Base-by-base conservation (phyloP, 92 coral and sea anemone species). In the Plumapathes pennacea region DNA sequence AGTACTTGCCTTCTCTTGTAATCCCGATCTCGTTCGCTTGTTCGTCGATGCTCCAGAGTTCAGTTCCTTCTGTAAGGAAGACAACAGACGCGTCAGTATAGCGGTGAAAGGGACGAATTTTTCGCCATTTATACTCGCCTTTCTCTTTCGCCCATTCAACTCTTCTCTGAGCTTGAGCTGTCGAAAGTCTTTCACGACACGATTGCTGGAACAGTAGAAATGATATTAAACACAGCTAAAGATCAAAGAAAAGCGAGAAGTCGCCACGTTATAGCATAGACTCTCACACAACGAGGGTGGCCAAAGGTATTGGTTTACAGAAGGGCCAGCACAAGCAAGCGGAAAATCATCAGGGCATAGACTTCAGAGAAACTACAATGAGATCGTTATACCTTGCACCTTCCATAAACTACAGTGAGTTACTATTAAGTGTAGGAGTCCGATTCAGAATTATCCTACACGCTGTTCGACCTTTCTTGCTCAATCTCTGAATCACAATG, bases 71-170 rank as follows among this genome's bases (percentile, higher is more conserved):
- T 78, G 51, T 9, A 69, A 70, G 52, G n/a, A 32, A 29, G 14
- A 69, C 28, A 30, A 54, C 4, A 27, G 37, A 4, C 20, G 15
- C 5, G 46, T 47, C 38, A 21, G 30, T 40, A 18, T 22, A 31
- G 11, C 25, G 65, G 3, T 1, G 10, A 34, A 60, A 78, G 8
- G n/a, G 1, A 3, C 10, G 8, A 38, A 45, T 40, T 33, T 24
- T 10, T 13, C 25, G 24, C 22, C 32, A 28, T 10, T 3, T 22
- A 14, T 13, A 47, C 72, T 70, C 53, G 48, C 85, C 85, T 69
- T 78, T 62, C 85, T 57, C 69, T 78, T 78, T 62, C 71, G 54
- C 25, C 64, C 54, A 54, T 48, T 54, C 26, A 78, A 18, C 49
- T 78, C 85, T 36, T 54, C 72, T 29, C 48, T 47, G 33, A 37